Evolutionary conservation across 35 echinoderm and acorn worm species (phyloP), one percentile per base, ranked within the genome.

Genomic region (Lytechinus pictus): DNA sequence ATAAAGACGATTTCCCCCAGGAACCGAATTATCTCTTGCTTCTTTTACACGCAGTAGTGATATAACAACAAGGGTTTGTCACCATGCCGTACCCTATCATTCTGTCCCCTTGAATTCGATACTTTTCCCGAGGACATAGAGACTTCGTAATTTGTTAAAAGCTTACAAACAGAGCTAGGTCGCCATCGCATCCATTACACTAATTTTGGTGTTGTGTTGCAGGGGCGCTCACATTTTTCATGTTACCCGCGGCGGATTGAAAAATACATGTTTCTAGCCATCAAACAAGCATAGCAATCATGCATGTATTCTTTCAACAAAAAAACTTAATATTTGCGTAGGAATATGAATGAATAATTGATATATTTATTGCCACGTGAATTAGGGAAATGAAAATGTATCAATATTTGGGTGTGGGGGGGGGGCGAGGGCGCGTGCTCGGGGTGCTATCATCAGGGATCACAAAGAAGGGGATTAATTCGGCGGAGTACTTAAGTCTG

Each of bases 151-250:
- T 79, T 79, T 79, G 66, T 79, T 79, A 79, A 79, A 79, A 79
- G 66, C 66, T 7, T 79, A 79, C 19, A 79, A 79, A 79, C 6
- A 79, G 12, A 79, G 66, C 66, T 79, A 16, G 66, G 66, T 79
- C 66, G 66, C 12, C 66, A 79, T n/a, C 16, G 66, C 66, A 79
- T 79, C 66, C 66, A 79, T 79, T 79, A 79, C 66, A 79, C 66
- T 79, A 79, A 79, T 79, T 79, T 79, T 79, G 66, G 66, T 79
- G 12, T 79, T 79, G 66, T 79, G 66, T 79, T 79, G 66, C 66
- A 14, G 12, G 16, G 4, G 66, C 66, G 66, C 0, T 79, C 66
- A 24, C 24, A 79, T 79, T 79, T 24, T 79, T 79, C 21, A 6
- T 79, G 1, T 79, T 24, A 19, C 66, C 14, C 21, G 66, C 66